A percentile compares a stretch with the other conserved stretches of the same genome.
phyloP scores from a whole-genome alignment of 2,797 vertebrate species.

The Coilia nasus region DNA sequence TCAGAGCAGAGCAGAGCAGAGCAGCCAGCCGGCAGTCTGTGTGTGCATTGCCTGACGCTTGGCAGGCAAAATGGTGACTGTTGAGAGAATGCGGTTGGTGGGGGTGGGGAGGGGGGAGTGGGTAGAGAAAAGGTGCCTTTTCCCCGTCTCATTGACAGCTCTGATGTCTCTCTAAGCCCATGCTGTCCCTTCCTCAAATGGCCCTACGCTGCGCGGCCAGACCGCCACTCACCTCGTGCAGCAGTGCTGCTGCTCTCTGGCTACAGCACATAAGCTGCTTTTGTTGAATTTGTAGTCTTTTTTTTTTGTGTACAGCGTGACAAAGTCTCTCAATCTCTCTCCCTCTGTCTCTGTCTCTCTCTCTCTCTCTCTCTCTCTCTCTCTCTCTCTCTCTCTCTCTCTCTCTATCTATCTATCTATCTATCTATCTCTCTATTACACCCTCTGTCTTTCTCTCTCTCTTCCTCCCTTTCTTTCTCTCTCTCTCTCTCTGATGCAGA shows the following conservation, averaged over 20 bases:
- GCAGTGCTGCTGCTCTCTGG: neutral
- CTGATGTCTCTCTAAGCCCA: constrained; percentile 25
- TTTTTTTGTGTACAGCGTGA: neutral
- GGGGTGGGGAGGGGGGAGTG: neutral
- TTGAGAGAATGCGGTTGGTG: neutral
- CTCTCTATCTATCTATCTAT: no score
- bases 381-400: constrained; percentile 1
- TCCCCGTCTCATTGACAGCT: constrained; percentile 27
- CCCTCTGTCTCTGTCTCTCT: neutral
- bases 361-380: neutral
- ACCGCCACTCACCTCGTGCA: neutral
- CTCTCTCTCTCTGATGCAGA: neutral
- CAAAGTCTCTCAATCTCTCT: neutral
- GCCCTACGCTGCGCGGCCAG: constrained; percentile 17
- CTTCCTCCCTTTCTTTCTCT: no score
- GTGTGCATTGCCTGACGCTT: constrained; percentile 39
- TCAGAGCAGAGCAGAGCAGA: no score
- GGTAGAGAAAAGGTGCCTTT: neutral
- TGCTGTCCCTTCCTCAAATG: constrained; percentile 20
- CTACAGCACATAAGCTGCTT: neutral
- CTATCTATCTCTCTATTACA: no score
- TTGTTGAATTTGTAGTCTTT: neutral
- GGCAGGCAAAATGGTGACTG: constrained; percentile 32
- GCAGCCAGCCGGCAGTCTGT: constrained; percentile 33
- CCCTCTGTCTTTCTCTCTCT: no score